Conservation (phyloP, 2,113 vertebrate species). For the Neodon shergylaensis region DNA sequence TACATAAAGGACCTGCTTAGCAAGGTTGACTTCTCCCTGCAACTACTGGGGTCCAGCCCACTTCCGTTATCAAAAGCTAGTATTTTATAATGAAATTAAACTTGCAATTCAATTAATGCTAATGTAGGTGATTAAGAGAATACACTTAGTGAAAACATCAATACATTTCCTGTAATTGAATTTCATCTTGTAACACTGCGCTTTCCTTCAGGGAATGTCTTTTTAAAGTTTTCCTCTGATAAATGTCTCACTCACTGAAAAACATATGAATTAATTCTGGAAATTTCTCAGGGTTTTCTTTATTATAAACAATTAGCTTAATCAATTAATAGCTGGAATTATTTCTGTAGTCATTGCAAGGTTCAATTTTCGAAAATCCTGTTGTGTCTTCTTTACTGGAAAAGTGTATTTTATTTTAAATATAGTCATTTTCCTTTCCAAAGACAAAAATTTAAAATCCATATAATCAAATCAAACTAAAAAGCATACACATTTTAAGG, state of each 20-base stretch:
- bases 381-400: slow-evolving; percentile 78
- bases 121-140: slow-evolving; percentile 69
- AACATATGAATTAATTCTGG: slow-evolving; percentile 78
- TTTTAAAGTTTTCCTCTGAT: slow-evolving; percentile 69
- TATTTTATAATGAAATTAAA: slow-evolving; percentile 71
- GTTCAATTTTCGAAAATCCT: slow-evolving; percentile 79
- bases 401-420: slow-evolving; percentile 61
- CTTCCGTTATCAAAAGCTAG: slow-evolving; percentile 42
- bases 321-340: slow-evolving; percentile 72
- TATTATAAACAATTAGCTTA: slow-evolving; percentile 80
- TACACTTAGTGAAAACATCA: slow-evolving; percentile 63
- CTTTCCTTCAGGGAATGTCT: slow-evolving; percentile 71
- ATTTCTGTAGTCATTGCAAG: slow-evolving; percentile 66
- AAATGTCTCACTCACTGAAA: slow-evolving; percentile 77
- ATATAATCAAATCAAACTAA: slow-evolving; percentile 64
- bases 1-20: slow-evolving; percentile 7
- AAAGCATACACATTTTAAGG: slow-evolving; percentile 28
- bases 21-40: neutral
- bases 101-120: slow-evolving; percentile 65
- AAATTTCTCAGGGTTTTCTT: slow-evolving; percentile 76
- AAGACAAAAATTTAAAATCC: slow-evolving; percentile 79
- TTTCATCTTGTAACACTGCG: slow-evolving; percentile 71
- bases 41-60: slow-evolving; percentile 23
- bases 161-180: slow-evolving; percentile 70
- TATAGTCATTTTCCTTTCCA: slow-evolving; percentile 78